Percentiles rank a stretch among this genome's conserved stretches.
phyloP scores from a whole-genome alignment of 2,797 vertebrate genomes.

The Craterocephalus amniculus region DNA sequence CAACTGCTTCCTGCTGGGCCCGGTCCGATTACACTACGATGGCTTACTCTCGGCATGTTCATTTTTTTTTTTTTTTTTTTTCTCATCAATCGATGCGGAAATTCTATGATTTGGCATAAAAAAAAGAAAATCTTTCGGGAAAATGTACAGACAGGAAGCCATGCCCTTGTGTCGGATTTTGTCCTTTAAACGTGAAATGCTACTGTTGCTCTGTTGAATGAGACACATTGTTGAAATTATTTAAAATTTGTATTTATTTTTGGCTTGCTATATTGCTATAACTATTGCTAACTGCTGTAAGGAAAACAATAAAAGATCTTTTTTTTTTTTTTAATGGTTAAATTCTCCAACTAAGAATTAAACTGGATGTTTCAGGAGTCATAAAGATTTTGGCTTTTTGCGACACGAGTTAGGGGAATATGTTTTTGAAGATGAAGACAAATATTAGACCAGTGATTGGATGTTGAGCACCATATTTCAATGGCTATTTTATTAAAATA shows the following conservation, averaged over 20 bases:
- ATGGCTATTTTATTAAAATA: slow-evolving; percentile 3
- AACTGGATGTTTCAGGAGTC: slow-evolving; percentile 7
- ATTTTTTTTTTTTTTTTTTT: too few species aligned
- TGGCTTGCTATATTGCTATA: slow-evolving; percentile 76
- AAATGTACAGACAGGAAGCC: slow-evolving; percentile 54
- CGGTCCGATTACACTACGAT: slow-evolving; percentile 37
- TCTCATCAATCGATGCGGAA: background rate
- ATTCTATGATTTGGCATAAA: slow-evolving; percentile 25
- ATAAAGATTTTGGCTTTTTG: slow-evolving; percentile 3
- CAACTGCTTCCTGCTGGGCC: slow-evolving; percentile 64
- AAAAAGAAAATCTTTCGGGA: background rate
- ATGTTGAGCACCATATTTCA: slow-evolving; percentile 6
- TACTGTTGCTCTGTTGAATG: slow-evolving; percentile 77
- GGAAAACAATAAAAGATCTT: slow-evolving; percentile 51
- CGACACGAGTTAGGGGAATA: background rate
- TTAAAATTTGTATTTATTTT: slow-evolving; percentile 84
- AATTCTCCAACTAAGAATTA: background rate
- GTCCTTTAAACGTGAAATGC: slow-evolving; percentile 68
- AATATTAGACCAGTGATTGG: slow-evolving; percentile 2
- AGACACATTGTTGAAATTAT: slow-evolving; percentile 78
- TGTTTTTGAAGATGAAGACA: slow-evolving; percentile 11
- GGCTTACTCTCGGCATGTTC: slow-evolving; percentile 60
- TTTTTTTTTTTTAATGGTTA: slow-evolving; percentile 9
- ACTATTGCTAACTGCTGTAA: slow-evolving; percentile 80
- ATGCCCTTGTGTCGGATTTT: slow-evolving; percentile 47